Evolutionary conservation across 2,113 vertebrate genomes (phyloP).

Genomic region (Microtus ochrogaster): DNA sequence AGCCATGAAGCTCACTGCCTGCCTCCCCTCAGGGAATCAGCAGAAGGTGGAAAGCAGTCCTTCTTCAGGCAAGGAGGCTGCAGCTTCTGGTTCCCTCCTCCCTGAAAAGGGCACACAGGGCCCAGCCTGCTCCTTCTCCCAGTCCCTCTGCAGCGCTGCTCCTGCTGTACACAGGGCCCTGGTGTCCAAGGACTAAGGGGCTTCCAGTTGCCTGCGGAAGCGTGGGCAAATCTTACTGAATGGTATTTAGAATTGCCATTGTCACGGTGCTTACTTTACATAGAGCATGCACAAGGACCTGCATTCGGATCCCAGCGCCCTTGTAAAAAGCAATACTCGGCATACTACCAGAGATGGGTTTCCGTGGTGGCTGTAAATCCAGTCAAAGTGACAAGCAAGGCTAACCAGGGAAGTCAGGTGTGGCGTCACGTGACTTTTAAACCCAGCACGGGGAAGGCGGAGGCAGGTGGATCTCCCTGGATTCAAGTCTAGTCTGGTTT

Average conservation of each 20-base stretch:
- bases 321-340: neutral
- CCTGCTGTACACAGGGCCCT: too few relatives aligned
- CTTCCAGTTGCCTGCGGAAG: neutral
- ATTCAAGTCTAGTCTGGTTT: neutral
- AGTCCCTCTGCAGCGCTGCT: neutral
- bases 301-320: neutral
- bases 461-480: accelerated
- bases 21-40: accelerated
- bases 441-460: neutral
- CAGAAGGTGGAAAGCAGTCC: neutral
- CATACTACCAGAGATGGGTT: neutral
- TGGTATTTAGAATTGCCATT: neutral
- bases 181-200: neutral
- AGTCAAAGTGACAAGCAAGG: neutral
- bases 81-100: accelerated
- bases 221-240: neutral
- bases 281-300: neutral
- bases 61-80: accelerated
- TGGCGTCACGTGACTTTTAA: neutral
- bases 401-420: neutral
- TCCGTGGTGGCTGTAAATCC: neutral
- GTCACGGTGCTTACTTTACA: too few relatives aligned
- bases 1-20: slow-evolving; percentile 65
- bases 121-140: neutral
- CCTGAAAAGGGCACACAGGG: neutral